Percentiles rank a stretch among this genome's conserved stretches.
phyloP scores from a whole-genome alignment of 2,797 vertebrate species.

The Acanthornis magna region DNA sequence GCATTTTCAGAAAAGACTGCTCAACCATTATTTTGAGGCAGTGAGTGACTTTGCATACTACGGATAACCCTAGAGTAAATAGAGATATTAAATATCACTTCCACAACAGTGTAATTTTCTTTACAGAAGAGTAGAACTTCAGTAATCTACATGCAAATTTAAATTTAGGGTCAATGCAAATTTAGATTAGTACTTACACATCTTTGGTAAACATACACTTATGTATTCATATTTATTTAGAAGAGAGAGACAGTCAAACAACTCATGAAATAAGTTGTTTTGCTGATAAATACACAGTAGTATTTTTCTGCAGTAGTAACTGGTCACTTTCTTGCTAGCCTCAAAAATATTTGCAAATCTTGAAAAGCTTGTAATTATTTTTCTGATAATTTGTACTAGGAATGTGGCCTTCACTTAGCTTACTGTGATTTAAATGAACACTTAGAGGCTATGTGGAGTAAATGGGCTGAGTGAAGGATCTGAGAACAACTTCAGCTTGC shows the following conservation, averaged over 20 bases:
- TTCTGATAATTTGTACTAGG: background rate
- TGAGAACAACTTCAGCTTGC: background rate
- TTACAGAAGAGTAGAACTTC: background rate
- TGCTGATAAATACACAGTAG: background rate
- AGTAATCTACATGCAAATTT: background rate
- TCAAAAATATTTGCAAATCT: background rate
- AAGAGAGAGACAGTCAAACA: background rate
- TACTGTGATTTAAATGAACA: background rate
- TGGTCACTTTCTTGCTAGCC: background rate
- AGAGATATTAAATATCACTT: background rate
- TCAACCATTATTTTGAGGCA: constrained; percentile 37
- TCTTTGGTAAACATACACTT: background rate
- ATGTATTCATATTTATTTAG: background rate
- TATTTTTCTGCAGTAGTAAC: background rate
- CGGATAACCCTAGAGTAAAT: constrained; percentile 34
- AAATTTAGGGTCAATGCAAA: background rate
- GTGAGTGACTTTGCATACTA: constrained; percentile 5
- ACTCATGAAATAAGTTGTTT: background rate
- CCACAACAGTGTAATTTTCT: background rate
- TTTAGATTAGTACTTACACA: background rate
- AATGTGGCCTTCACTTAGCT: background rate
- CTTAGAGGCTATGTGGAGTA: background rate
- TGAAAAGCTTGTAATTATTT: background rate
- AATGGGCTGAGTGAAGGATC: background rate
- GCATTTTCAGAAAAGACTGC: constrained; percentile 23